Percentiles rank a stretch among this genome's conserved stretches.
phyloP scores from a whole-genome alignment of 2,797 vertebrate genomes.

The Tinamus major region DNA sequence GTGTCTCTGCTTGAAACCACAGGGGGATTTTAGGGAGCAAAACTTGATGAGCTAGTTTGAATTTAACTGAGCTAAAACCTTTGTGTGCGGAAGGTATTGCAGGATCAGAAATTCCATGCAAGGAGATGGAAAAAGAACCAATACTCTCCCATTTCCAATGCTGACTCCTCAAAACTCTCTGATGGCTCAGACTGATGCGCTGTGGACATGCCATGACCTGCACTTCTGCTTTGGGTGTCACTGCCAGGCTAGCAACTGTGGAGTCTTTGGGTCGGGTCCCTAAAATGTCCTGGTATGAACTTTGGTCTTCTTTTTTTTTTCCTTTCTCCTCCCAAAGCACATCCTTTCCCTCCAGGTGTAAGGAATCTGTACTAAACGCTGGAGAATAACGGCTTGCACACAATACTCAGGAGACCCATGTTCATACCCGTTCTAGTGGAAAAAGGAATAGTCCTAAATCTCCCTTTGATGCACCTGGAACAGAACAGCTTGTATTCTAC shows the following conservation, averaged over 20 bases:
- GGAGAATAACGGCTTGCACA: neutral
- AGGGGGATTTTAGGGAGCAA: constrained; percentile 19
- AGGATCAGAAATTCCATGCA: neutral
- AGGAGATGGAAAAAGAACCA: neutral
- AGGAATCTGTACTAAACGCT: neutral
- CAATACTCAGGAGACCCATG: neutral
- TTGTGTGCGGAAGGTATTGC: neutral
- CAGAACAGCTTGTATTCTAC: neutral
- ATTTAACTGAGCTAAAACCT: neutral
- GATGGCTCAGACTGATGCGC: neutral
- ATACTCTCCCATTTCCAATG: neutral
- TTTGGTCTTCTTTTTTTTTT: neutral
- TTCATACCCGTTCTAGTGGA: neutral
- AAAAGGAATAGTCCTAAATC: neutral
- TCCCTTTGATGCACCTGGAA: neutral
- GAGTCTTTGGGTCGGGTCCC: neutral
- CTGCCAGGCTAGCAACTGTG: neutral
- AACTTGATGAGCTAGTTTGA: constrained; percentile 12
- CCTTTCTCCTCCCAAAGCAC: neutral
- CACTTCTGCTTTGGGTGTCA: neutral
- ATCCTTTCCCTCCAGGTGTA: neutral
- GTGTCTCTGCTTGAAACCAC: constrained; percentile 20
- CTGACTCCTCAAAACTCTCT: neutral
- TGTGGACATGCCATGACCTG: neutral
- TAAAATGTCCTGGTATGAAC: neutral